Conservation (phyloP, 2,113 vertebrate genomes). For the Lota lota region DNA sequence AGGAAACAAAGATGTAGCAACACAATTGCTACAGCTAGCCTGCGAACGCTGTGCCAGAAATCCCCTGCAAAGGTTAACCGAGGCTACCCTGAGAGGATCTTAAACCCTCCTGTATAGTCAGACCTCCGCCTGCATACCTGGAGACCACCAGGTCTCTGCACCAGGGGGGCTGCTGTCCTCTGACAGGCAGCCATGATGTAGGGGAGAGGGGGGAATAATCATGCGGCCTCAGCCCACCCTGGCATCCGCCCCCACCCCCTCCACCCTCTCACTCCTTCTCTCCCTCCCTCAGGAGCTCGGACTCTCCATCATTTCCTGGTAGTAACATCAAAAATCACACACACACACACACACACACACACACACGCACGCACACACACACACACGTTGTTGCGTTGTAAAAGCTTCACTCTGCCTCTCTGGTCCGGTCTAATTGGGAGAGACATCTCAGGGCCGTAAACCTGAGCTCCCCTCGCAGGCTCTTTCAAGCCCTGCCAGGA, state of each 20-base stretch:
- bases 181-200: slow-evolving; percentile 60
- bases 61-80: slow-evolving; percentile 2
- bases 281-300: background rate
- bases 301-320: slow-evolving; percentile 9
- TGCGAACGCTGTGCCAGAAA: too few relatives aligned
- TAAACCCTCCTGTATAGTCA: background rate
- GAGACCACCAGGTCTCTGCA: background rate
- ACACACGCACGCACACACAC: slow-evolving; percentile 35
- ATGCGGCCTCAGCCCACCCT: slow-evolving; percentile 26
- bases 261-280: background rate
- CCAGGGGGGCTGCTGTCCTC: slow-evolving; percentile 28
- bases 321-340: background rate
- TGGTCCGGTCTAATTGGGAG: slow-evolving; percentile 59
- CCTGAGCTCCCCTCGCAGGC: slow-evolving; percentile 49
- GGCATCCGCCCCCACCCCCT: background rate
- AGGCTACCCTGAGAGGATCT: background rate
- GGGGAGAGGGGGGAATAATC: slow-evolving; percentile 42
- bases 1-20: too few relatives aligned
- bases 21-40: too few relatives aligned
- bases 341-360: slow-evolving; percentile 33
- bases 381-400: slow-evolving; percentile 64
- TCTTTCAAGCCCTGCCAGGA: slow-evolving; percentile 66
- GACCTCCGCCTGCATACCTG: too few relatives aligned
- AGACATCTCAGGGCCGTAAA: slow-evolving; percentile 54
- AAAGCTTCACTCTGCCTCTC: slow-evolving; percentile 58